phyloP scores from a whole-genome alignment of 1,140 invertebrate genomes.

The Pseudomyrmex sp. region DNA sequence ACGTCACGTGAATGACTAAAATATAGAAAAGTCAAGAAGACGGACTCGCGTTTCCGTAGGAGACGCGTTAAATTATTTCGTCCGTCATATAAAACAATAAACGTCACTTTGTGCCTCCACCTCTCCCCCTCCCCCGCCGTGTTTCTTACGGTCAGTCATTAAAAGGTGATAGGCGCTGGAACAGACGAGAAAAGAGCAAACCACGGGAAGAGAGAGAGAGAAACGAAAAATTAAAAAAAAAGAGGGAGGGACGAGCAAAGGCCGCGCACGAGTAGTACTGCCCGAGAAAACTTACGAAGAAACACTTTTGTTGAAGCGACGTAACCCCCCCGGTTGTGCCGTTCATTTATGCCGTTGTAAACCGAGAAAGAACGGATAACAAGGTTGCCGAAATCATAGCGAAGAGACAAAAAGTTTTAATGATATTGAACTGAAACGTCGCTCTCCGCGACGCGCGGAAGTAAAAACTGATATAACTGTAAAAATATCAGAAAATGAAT shows the following conservation, averaged over 20 bases:
- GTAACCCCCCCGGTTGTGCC: background rate
- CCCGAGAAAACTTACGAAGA: background rate
- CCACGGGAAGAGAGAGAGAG: background rate
- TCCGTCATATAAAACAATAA: constrained; percentile 1
- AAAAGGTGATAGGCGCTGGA: constrained; percentile 4
- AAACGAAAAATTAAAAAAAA: background rate
- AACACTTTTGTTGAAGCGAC: background rate
- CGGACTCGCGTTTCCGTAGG: background rate
- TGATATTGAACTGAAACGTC: background rate
- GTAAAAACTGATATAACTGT: constrained; percentile 22
- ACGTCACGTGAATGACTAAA: constrained; percentile 24
- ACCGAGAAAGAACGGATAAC: background rate
- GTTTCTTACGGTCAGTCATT: background rate
- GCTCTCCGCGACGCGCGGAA: constrained; percentile 10
- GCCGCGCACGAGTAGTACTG: background rate
- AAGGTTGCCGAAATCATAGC: constrained; percentile 18
- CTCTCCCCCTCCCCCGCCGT: no score
- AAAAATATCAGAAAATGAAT: constrained; percentile 50
- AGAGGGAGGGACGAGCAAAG: background rate
- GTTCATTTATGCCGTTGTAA: constrained; percentile 30
- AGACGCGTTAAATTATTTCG: constrained; percentile 43
- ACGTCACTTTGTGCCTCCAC: constrained; percentile 10
- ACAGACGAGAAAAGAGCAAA: background rate
- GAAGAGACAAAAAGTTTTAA: constrained; percentile 25
- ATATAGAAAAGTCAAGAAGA: constrained; percentile 6